Evolutionary conservation across 2,797 vertebrate genomes (phyloP), one percentile per base, ranked within the genome.

Genomic region (Cottoperca gobio): DNA sequence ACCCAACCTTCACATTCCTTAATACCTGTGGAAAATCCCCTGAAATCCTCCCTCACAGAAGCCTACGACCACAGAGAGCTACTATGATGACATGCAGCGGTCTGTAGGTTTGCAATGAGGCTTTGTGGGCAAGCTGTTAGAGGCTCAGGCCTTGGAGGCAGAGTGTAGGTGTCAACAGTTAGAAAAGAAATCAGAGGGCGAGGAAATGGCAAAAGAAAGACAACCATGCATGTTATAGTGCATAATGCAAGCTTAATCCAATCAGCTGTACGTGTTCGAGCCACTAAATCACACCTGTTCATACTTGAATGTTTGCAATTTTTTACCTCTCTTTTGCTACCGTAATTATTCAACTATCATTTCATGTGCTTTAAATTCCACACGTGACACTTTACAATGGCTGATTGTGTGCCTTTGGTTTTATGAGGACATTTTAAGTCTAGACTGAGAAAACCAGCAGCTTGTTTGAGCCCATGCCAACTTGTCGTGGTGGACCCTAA

Each of bases 21-120:
- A 82, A 83, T 87, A 82, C 68, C 71, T 89, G 76, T 72, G 81
- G 85, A 87, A 89, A 89, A 83, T 80, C 81, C 88, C 86, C 65
- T 76, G 59, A 86, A 88, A 83, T 79, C 63, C 65, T 70, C 53
- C 57, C n/a, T 86, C 64, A 57, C 55, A 50, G 76, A 23, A 48
- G 40, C 73, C 52, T 37, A 8, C n/a, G 13, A 63, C 82, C 76
- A 50, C 82, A 73, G 61, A 74, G 76, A 57, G 40, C 81, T 66
- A 66, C 77, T 76, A 13, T 60, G 45, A 78, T 77, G 68, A 83
- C 67, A 82, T 53, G 63, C 70, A 74, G 59, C 65, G 67, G 62
- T 78, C 70, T 78, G 76, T 77, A 79, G 78, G 73, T 65, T 50
- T 28, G 68, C 65, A 62, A 0, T 45, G 39, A 69, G 61, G 54